A percentile compares a stretch with the other conserved stretches of the same genome.
phyloP scores from a whole-genome alignment of 2,888 invertebrate genomes.

The Pediacus dermestoides region DNA sequence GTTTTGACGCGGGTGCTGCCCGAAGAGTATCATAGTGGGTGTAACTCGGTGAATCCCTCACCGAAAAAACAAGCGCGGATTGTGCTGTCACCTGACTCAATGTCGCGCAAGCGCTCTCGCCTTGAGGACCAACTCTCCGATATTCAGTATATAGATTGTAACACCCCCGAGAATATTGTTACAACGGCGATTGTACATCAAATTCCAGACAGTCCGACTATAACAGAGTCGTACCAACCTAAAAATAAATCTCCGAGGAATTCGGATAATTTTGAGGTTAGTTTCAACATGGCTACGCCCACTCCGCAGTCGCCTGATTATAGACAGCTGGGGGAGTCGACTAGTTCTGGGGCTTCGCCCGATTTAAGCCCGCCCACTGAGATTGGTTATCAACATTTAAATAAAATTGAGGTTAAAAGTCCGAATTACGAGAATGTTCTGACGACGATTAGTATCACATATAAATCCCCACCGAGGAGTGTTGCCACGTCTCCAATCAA shows the following conservation, averaged over 20 bases:
- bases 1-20: constrained; percentile 53
- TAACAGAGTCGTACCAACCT: constrained; percentile 43
- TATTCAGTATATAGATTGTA: constrained; percentile 78
- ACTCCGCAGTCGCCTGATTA: constrained; percentile 46
- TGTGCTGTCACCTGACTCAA: constrained; percentile 52
- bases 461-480: constrained; percentile 60
- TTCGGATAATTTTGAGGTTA: constrained; percentile 37
- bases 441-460: constrained; percentile 71
- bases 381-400: constrained; percentile 27
- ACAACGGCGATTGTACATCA: constrained; percentile 44
- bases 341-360: constrained; percentile 43
- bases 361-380: constrained; percentile 31
- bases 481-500: constrained; percentile 35
- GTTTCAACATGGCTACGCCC: constrained; percentile 39
- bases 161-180: constrained; percentile 62
- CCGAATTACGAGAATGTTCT: constrained; percentile 52
- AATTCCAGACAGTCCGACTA: constrained; percentile 24
- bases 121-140: constrained; percentile 76
- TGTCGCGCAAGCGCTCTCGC: constrained; percentile 62
- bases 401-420: constrained; percentile 6
- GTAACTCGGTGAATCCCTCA: constrained; percentile 57
- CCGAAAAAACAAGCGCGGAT: constrained; percentile 60
- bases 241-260: constrained; percentile 47
- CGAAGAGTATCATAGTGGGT: constrained; percentile 55
- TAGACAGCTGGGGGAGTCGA: constrained; percentile 40